Percentiles rank a stretch among this genome's conserved stretches.
These are phyloP conservation scores for Schizotus pectinicornis DNA, from an alignment of 2,888 invertebrate species.

Conservation along the genomic window DNA sequence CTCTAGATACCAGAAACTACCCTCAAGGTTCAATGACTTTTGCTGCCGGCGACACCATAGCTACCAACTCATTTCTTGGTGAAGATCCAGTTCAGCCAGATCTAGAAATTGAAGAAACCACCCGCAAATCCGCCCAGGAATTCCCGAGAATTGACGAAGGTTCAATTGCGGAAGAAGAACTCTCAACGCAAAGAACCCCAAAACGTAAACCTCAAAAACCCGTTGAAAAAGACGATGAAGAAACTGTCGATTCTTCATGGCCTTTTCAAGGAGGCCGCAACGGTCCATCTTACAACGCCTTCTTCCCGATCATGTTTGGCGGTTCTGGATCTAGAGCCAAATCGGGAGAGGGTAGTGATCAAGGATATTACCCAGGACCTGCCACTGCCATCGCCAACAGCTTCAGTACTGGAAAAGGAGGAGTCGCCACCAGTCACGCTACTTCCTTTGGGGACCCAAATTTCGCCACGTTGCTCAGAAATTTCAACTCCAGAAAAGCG, in stretches of 20 bases:
- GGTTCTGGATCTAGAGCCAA: conserved; percentile 48
- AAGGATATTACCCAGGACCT: conserved; percentile 62
- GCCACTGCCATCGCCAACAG: conserved; percentile 76
- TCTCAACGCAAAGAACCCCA: conserved; percentile 13
- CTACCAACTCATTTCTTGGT: conserved; percentile 54
- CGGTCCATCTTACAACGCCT: conserved; percentile 60
- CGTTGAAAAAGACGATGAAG: conserved; percentile 52
- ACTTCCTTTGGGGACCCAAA: conserved; percentile 71
- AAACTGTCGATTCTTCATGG: conserved; percentile 61
- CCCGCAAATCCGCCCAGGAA: not conserved
- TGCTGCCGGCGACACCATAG: conserved; percentile 53
- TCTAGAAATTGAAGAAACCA: conserved; percentile 29
- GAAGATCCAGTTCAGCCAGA: conserved; percentile 23
- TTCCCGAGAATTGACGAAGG: no score
- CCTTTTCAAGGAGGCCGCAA: conserved; percentile 47
- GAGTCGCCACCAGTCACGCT: conserved; percentile 75
- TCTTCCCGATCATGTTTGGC: conserved; percentile 72
- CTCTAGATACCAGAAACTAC: conserved; percentile 31
- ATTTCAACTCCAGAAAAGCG: conserved; percentile 32
- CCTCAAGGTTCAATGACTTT: conserved; percentile 55
- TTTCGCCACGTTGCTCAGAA: conserved; percentile 57
- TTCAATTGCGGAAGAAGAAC: no score
- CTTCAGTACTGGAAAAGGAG: conserved; percentile 73
- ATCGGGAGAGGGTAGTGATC: conserved; percentile 49
- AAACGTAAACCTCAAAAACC: conserved; percentile 30